Conservation (phyloP, 1,140 invertebrate species). For the Papilio polyxenes region DNA sequence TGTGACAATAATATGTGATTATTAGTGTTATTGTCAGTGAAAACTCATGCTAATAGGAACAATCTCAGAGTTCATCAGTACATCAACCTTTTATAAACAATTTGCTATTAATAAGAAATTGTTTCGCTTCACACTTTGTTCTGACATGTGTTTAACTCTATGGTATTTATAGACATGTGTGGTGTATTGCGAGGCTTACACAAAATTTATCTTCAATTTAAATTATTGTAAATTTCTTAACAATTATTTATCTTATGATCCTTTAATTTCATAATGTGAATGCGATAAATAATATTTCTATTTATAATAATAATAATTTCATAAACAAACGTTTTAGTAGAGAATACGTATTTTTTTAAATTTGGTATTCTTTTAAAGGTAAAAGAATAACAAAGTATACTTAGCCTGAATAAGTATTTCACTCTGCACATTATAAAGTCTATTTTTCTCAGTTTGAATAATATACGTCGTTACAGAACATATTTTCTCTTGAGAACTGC, state of each 20-base stretch:
- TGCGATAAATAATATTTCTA: too few relatives aligned
- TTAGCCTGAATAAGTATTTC: constrained; percentile 4
- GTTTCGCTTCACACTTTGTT: background rate
- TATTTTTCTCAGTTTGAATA: constrained; percentile 5
- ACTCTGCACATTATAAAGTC: background rate
- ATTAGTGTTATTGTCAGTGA: background rate
- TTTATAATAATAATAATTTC: too few relatives aligned
- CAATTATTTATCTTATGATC: too few relatives aligned
- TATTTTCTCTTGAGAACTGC: background rate
- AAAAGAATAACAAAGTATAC: background rate
- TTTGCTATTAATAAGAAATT: constrained; percentile 9
- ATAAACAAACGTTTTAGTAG: background rate
- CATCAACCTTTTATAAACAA: constrained; percentile 5
- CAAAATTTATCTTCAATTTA: too few relatives aligned
- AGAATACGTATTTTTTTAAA: background rate
- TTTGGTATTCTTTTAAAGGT: background rate
- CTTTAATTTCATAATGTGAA: too few relatives aligned
- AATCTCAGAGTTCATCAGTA: background rate
- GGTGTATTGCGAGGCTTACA: background rate
- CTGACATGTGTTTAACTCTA: constrained; percentile 5
- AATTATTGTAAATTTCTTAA: too few relatives aligned
- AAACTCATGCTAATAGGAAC: background rate
- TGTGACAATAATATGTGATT: background rate
- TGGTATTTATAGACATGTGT: constrained; percentile 6
- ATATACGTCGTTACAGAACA: background rate